These are phyloP conservation scores for Antheraea pernyi DNA, from an alignment of 1,140 invertebrate species.

Conservation along the genomic window DNA sequence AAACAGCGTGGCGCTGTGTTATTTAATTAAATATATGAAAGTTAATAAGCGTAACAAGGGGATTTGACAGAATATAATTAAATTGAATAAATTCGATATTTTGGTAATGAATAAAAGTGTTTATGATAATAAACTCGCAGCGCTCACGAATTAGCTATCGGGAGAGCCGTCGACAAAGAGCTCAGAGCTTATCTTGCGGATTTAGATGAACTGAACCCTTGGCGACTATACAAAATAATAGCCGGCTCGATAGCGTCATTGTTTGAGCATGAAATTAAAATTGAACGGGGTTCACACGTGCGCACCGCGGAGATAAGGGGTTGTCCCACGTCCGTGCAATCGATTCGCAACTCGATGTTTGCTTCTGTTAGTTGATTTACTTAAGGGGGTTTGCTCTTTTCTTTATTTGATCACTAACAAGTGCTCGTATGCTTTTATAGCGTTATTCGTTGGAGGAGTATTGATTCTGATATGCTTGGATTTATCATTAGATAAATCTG, in stretches of 20 bases:
- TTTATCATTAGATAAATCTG: background rate
- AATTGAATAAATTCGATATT: conserved; percentile 48
- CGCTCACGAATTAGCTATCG: conserved; percentile 68
- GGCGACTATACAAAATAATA: conserved; percentile 74
- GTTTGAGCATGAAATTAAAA: conserved; percentile 79
- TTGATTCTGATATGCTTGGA: conserved; percentile 4
- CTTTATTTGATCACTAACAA: conserved; percentile 56
- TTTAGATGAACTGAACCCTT: conserved; percentile 75
- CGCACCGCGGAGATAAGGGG: conserved; percentile 70
- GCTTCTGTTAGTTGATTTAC: conserved; percentile 54
- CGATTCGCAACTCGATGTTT: conserved; percentile 62
- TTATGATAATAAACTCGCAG: conserved; percentile 34
- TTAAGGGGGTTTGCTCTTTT: conserved; percentile 68
- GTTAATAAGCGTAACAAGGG: conserved; percentile 37
- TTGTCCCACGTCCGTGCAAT: conserved; percentile 47
- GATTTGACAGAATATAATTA: conserved; percentile 36
- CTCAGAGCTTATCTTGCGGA: conserved; percentile 66
- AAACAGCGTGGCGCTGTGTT: conserved; percentile 20
- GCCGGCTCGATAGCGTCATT: conserved; percentile 74
- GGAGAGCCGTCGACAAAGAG: conserved; percentile 63
- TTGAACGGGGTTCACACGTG: conserved; percentile 77
- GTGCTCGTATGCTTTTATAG: conserved; percentile 35
- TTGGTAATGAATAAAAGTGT: conserved; percentile 59
- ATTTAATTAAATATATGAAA: conserved; percentile 63
- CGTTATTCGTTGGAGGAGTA: background rate